Base-by-base conservation (phyloP, 2,797 vertebrate species). In the Mionectes olivaceus region DNA sequence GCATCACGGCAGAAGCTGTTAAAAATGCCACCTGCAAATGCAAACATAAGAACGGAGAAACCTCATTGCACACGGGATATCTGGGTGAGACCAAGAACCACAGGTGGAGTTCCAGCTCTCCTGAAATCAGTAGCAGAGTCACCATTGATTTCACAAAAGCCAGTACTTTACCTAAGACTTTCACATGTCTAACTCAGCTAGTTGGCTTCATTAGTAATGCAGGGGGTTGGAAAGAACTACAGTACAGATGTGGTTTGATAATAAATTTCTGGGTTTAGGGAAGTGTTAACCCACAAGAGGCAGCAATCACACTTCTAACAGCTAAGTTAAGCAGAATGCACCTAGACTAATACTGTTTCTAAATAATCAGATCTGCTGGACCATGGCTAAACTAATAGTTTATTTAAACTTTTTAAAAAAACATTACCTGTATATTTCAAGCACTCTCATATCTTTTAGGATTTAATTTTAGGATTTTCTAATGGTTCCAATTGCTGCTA, bases 1-100 rank as follows among this genome's bases (percentile, higher is more conserved):
- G 83, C 64, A 5, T 69, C 59, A 22, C 64, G 93, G 91, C 98
- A 98, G 95, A 97, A 97, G 75, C 84, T 95, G 74, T 77, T 95
- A 47, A 95, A 77, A 87, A 98, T 67, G 14, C 46, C 81, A 88
- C 73, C 98, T 98, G 93, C 30, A 93, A 95, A 78, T 32, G 23
- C 59, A 83, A 92, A 90, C 43, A 90, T 19, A 86, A n/a, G 80
- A 43, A 70, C 24, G 83, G 61, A 85, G 46, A 95, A 87, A 83
- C n/a, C 14, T 78, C 24, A 78, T 3, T 70, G 47, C n/a, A 35
- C 27, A 28, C 23, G 55, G 22, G 28, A 15, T 41, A 37, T 61
- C 27, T 57, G 7, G 7, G 33, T 22, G 17, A 73, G 30, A 75
- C 23, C 73, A 81, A 63, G 8, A 3, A 10, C 11, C 35, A n/a